Conservation (phyloP, 2,888 invertebrate species). For the Stictocephala bisonia region DNA sequence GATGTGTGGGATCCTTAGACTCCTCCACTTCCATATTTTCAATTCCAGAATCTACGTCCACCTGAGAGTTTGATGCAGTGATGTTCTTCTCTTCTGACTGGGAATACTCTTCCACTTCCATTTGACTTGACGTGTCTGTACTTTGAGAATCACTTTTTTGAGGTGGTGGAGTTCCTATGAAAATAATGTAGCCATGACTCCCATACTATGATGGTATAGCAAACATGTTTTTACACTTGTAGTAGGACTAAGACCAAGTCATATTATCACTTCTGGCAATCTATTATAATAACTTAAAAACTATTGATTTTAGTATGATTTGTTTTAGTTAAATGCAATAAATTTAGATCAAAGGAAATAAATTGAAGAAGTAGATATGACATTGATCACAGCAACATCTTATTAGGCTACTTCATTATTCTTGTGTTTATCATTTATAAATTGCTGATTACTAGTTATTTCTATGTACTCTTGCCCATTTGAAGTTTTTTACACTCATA, state of each 20-base stretch:
- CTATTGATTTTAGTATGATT: not conserved
- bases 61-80: conserved; percentile 65
- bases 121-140: conserved; percentile 66
- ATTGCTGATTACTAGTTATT: too few species aligned
- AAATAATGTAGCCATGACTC: not conserved
- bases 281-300: too few species aligned
- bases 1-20: conserved; percentile 60
- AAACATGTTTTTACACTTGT: conserved; percentile 16
- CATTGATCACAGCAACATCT: too few species aligned
- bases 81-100: conserved; percentile 62
- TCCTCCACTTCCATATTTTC: conserved; percentile 80
- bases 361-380: too few species aligned
- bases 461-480: too few species aligned
- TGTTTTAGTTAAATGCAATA: not conserved
- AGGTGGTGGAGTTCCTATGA: conserved; percentile 46
- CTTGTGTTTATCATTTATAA: too few species aligned
- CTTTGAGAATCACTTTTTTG: conserved; percentile 64
- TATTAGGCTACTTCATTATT: too few species aligned
- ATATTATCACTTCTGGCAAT: too few species aligned
- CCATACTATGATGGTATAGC: conserved; percentile 1
- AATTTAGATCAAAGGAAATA: too few species aligned
- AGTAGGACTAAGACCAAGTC: too few species aligned
- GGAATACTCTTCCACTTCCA: conserved; percentile 68
- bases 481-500: too few species aligned
- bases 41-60: conserved; percentile 77